Percentiles rank a stretch among this genome's conserved stretches.
Conservation (phyloP, 2,888 invertebrate genomes). For the Linyphia triangularis region DNA sequence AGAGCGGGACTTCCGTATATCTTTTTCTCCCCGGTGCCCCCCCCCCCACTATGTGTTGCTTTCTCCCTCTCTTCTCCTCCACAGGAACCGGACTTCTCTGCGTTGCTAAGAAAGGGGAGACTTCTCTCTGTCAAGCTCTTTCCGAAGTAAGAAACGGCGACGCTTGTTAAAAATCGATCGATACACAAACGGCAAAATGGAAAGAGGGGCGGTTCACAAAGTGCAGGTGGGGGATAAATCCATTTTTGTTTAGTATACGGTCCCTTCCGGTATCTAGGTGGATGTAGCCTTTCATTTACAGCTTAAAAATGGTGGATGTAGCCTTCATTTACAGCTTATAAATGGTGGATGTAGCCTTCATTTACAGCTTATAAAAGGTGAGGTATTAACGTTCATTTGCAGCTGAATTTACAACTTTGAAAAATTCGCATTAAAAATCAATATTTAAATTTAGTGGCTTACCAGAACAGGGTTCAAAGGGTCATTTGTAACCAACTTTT, state of each 20-base stretch:
- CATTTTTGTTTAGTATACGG: neutral
- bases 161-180: conserved; percentile 73
- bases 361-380: no score
- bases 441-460: no score
- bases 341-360: no score
- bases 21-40: neutral
- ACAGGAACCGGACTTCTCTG: neutral
- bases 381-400: no score
- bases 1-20: neutral
- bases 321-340: no score
- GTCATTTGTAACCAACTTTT: no score
- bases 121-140: neutral
- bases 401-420: no score
- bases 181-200: conserved; percentile 11
- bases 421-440: no score
- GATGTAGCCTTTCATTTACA: no score
- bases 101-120: neutral
- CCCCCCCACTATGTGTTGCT: neutral
- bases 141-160: conserved; percentile 67
- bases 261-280: no score
- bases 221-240: neutral
- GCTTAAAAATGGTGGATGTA: no score
- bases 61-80: neutral
- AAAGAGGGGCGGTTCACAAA: neutral
- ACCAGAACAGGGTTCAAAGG: no score